Conservation (phyloP, 2,888 invertebrate genomes). For the Dryomyza anilis region DNA sequence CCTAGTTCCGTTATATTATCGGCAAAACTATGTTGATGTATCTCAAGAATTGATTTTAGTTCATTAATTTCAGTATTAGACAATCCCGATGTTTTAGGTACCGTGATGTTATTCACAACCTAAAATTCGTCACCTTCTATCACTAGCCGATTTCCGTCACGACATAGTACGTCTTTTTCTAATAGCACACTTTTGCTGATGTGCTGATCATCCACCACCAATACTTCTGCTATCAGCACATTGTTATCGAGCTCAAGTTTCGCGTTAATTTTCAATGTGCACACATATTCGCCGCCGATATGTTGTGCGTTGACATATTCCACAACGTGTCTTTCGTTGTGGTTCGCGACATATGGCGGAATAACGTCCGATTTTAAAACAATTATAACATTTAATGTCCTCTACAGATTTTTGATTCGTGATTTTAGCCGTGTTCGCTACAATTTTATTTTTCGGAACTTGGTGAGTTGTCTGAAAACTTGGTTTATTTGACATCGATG, state of each 20-base stretch:
- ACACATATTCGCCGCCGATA: too few species aligned
- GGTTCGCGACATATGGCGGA: slow-evolving; percentile 26
- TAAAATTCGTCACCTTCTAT: not conserved
- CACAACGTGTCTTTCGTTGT: slow-evolving; percentile 22
- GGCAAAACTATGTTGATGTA: slow-evolving; percentile 14
- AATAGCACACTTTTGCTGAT: too few species aligned
- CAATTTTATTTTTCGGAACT: not conserved
- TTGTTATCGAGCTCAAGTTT: too few species aligned
- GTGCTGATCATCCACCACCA: too few species aligned
- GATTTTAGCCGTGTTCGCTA: not conserved
- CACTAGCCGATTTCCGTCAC: too few species aligned
- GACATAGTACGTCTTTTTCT: too few species aligned
- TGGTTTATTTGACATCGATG: not conserved
- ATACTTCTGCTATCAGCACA: too few species aligned
- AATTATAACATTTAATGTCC: slow-evolving; percentile 25
- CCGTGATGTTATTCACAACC: not conserved
- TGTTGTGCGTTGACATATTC: slow-evolving; percentile 15
- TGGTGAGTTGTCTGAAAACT: not conserved
- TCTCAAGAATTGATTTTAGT: not conserved
- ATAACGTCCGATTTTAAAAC: slow-evolving; percentile 24
- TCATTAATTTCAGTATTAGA: slow-evolving; percentile 17
- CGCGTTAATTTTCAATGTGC: too few species aligned
- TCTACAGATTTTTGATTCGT: not conserved
- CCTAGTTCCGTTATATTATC: slow-evolving; percentile 18
- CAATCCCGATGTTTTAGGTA: not conserved